A percentile compares a stretch with the other conserved stretches of the same genome.
Evolutionary conservation across 2,797 vertebrate genomes (phyloP).

Genomic region (Pristis pectinata): DNA sequence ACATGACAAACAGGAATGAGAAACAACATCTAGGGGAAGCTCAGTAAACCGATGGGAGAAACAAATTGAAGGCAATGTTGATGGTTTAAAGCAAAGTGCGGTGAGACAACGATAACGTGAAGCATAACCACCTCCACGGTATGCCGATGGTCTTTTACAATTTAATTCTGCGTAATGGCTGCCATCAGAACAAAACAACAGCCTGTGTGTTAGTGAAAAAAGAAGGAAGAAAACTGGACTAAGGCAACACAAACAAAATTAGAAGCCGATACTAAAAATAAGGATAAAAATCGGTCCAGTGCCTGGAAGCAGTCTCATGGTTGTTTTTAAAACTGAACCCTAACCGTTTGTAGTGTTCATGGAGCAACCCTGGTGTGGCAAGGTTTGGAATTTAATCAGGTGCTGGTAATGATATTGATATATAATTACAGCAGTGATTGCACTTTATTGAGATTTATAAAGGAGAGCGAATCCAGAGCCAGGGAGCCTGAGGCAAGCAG

Average conservation of each 20-base stretch:
- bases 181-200: neutral
- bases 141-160: neutral
- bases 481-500: neutral
- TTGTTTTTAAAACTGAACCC: neutral
- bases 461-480: neutral
- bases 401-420: conserved; percentile 11
- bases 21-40: neutral
- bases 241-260: neutral
- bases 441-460: conserved; percentile 31
- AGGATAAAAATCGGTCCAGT: neutral
- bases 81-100: neutral
- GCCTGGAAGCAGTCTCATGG: neutral
- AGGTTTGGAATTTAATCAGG: conserved; percentile 5
- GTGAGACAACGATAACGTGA: neutral
- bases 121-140: neutral
- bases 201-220: neutral
- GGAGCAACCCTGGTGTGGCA: neutral
- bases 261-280: neutral
- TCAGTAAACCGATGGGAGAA: neutral
- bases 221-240: neutral
- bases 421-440: neutral
- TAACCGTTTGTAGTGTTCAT: neutral
- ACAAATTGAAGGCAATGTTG: neutral
- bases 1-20: neutral
- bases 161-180: neutral